A percentile compares a stretch with the other conserved stretches of the same genome.
phyloP scores from a whole-genome alignment of 92 coral and sea anemone genomes.

The Palythoa grandiflora region DNA sequence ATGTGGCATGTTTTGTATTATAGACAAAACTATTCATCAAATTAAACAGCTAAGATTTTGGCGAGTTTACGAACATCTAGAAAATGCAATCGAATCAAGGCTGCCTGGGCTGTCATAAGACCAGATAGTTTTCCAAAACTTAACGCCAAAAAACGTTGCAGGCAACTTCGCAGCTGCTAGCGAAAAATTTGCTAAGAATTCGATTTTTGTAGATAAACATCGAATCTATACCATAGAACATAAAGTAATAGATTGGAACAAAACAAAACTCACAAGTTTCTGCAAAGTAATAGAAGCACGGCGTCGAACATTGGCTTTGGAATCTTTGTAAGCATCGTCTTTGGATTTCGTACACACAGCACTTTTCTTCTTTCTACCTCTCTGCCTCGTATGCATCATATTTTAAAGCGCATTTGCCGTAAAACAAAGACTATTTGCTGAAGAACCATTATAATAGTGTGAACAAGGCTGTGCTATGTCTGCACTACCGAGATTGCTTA shows the following conservation, averaged over 20 bases:
- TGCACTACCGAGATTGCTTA: slow-evolving; percentile 20
- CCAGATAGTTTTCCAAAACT: background rate
- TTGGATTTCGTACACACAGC: slow-evolving; percentile 66
- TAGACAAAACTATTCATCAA: background rate
- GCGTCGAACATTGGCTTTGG: slow-evolving; percentile 59
- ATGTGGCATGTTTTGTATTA: background rate
- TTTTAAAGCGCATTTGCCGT: background rate
- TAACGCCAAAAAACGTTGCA: background rate
- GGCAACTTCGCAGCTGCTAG: background rate
- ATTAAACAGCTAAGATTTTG: background rate
- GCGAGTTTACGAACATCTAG: background rate
- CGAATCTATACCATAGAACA: background rate
- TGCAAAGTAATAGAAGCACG: slow-evolving; percentile 65
- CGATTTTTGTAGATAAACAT: background rate
- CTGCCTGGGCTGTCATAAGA: background rate
- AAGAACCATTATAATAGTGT: background rate
- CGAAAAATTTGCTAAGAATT: background rate
- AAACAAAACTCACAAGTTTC: slow-evolving; percentile 54
- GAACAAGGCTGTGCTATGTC: background rate
- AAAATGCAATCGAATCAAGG: background rate
- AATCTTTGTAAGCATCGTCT: slow-evolving; percentile 64
- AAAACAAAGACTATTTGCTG: background rate
- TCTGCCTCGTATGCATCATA: slow-evolving; percentile 14
- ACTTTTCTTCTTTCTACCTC: slow-evolving; percentile 17
- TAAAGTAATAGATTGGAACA: background rate